Evolutionary conservation across 1,140 invertebrate genomes (phyloP).

Genomic region (Copidosoma floridanum): DNA sequence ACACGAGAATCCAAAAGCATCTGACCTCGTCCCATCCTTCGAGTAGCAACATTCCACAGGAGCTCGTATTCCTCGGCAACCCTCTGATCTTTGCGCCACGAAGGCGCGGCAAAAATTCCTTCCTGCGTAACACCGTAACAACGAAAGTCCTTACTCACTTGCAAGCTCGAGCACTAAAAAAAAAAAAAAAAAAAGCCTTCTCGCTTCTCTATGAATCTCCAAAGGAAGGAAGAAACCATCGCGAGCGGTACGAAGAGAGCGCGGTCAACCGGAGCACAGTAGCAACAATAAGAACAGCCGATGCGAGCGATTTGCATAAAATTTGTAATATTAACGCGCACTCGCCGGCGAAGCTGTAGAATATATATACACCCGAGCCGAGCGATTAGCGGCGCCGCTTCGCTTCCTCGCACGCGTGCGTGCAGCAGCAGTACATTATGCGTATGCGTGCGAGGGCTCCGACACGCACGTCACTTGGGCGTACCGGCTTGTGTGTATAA

Average conservation of each 20-base stretch:
- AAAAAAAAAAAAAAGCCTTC: neutral
- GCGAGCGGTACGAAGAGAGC: neutral
- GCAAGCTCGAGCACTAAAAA: neutral
- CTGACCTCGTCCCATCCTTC: too few relatives aligned
- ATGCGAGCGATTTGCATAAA: slow-evolving; percentile 17
- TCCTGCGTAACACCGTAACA: too few relatives aligned
- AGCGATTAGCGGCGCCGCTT: too few relatives aligned
- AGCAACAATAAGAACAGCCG: neutral
- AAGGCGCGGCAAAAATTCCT: too few relatives aligned
- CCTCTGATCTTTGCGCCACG: too few relatives aligned
- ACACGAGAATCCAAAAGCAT: too few relatives aligned
- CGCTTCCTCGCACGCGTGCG: slow-evolving; percentile 3
- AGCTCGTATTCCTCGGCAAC: too few relatives aligned
- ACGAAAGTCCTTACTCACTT: too few relatives aligned
- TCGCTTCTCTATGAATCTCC: too few relatives aligned
- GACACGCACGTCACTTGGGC: neutral
- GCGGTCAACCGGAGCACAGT: neutral
- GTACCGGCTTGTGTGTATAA: too few relatives aligned
- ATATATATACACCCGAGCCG: neutral
- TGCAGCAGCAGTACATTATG: slow-evolving; percentile 26
- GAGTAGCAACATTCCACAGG: too few relatives aligned
- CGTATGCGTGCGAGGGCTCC: slow-evolving; percentile 24
- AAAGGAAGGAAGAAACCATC: too few relatives aligned
- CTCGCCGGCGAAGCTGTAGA: neutral
- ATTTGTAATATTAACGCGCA: slow-evolving; percentile 15